phyloP scores from a whole-genome alignment of 2,113 vertebrate species.

The Aix galericulata region DNA sequence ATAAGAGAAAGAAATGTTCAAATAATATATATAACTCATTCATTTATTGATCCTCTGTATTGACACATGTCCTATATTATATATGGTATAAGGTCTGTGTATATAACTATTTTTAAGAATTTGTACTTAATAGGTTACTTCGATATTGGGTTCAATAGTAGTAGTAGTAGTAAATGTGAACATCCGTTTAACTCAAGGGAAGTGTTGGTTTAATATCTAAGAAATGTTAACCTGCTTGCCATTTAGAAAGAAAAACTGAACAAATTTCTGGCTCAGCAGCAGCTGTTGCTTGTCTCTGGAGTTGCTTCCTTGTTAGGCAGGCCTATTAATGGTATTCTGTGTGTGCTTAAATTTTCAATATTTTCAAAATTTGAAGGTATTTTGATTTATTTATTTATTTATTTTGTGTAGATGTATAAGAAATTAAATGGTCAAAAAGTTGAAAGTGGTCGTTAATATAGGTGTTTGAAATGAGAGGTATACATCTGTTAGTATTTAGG shows the following conservation, averaged over 20 bases:
- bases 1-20: not conserved
- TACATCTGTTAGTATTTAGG: not conserved
- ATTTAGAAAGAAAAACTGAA: not conserved
- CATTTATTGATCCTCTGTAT: not conserved
- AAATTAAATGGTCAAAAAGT: not conserved
- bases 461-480: not conserved
- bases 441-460: not conserved
- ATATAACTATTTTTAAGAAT: not conserved
- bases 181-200: not conserved
- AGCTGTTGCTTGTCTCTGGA: not conserved
- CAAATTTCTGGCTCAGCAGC: not conserved
- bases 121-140: fast-evolving
- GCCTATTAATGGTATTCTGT: not conserved
- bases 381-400: not conserved
- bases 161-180: not conserved
- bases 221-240: not conserved
- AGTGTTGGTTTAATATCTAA: not conserved
- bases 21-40: not conserved
- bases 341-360: not conserved
- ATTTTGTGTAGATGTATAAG: not conserved
- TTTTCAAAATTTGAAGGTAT: not conserved
- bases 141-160: not conserved
- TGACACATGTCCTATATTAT: not conserved
- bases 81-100: not conserved
- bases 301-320: fast-evolving